Percentiles rank a stretch among this genome's conserved stretches.
Conservation (phyloP, 2,888 invertebrate species). For the Himalopsyche kuldschensis region DNA sequence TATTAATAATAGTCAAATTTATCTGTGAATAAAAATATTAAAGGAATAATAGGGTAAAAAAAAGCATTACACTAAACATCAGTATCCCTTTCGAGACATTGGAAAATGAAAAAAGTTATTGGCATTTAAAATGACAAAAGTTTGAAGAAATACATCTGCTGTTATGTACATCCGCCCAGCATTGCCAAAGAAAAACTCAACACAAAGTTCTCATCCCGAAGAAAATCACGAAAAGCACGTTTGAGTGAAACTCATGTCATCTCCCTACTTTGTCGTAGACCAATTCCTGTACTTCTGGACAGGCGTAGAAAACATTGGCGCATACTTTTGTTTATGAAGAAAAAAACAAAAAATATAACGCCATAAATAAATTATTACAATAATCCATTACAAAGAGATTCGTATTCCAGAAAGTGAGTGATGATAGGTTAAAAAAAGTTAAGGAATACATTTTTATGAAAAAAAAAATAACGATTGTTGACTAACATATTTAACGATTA, state of each 20-base stretch:
- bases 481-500: too few relatives aligned
- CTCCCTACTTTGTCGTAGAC: constrained; percentile 4
- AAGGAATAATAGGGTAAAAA: too few relatives aligned
- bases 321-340: too few relatives aligned
- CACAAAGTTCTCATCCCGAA: constrained; percentile 12
- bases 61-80: background rate
- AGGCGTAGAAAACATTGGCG: background rate
- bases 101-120: background rate
- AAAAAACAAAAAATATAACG: too few relatives aligned
- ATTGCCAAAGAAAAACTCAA: constrained; percentile 13
- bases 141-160: background rate
- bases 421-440: too few relatives aligned
- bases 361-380: too few relatives aligned
- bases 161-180: background rate
- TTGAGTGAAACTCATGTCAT: constrained; percentile 21
- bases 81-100: background rate
- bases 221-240: constrained; percentile 21
- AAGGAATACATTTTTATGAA: too few relatives aligned
- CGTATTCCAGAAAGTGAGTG: too few relatives aligned
- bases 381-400: too few relatives aligned
- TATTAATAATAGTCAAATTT: too few relatives aligned
- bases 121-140: constrained; percentile 10
- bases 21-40: too few relatives aligned
- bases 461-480: too few relatives aligned
- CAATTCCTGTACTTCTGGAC: background rate